Conservation (phyloP, 1,140 invertebrate species). For the Bombyx mandarina region DNA sequence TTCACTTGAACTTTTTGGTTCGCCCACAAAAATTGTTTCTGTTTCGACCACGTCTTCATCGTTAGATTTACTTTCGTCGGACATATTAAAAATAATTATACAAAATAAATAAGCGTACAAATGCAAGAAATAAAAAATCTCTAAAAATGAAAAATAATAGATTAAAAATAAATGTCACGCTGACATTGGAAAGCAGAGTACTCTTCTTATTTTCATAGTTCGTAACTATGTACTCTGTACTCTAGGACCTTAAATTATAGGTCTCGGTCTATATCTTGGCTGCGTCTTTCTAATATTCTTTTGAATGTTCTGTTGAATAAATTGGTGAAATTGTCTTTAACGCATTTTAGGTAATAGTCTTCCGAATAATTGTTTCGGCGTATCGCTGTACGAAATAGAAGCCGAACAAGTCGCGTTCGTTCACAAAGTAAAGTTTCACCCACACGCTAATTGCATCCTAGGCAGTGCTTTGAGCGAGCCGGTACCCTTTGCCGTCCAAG, state of each 20-base stretch:
- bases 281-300: no score
- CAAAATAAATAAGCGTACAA: background rate
- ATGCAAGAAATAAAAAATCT: background rate
- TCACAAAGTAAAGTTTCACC: conserved; percentile 30
- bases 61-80: background rate
- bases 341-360: no score
- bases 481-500: conserved; percentile 51
- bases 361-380: no score
- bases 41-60: background rate
- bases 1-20: conserved; percentile 8
- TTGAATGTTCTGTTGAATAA: no score
- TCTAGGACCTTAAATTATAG: no score
- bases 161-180: no score
- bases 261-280: no score
- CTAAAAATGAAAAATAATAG: background rate
- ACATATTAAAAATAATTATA: conserved; percentile 1
- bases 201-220: no score
- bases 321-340: no score
- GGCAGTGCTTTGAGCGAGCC: conserved; percentile 40
- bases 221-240: no score
- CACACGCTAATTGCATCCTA: conserved; percentile 55
- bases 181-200: no score
- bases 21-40: conserved; percentile 6
- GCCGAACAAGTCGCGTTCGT: background rate
- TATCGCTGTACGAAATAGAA: no score